Evolutionary conservation across 2,797 vertebrate species (phyloP).

Genomic region (Sebastes paucispinis): DNA sequence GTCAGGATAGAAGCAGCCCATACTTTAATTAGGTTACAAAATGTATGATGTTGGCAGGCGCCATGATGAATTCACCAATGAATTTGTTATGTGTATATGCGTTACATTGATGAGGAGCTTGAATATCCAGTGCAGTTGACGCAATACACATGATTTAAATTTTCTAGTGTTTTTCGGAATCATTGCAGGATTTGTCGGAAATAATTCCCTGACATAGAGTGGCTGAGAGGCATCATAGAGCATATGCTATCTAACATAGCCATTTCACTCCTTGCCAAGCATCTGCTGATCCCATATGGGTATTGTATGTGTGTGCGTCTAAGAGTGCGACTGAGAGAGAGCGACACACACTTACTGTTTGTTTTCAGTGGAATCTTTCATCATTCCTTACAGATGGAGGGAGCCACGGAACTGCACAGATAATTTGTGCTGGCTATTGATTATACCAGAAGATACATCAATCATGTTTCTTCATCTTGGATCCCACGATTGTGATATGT

Average conservation of each 20-base stretch:
- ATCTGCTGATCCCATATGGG: conserved; percentile 80
- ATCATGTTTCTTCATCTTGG: conserved; percentile 50
- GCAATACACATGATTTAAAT: conserved; percentile 11
- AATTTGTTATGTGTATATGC: not conserved
- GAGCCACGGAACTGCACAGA: conserved; percentile 53
- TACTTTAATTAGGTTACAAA: conserved; percentile 22
- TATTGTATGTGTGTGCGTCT: conserved; percentile 52
- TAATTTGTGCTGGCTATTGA: conserved; percentile 73
- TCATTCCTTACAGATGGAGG: conserved; percentile 69
- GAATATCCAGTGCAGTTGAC: not conserved
- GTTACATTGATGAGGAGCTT: not conserved
- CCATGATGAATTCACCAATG: not conserved
- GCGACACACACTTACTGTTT: conserved; percentile 48
- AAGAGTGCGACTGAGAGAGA: conserved; percentile 32
- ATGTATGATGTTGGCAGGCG: conserved; percentile 1
- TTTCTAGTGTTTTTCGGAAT: conserved; percentile 38
- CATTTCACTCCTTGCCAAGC: conserved; percentile 75
- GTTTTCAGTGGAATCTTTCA: conserved; percentile 66
- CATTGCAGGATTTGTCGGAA: conserved; percentile 63
- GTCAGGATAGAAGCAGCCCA: conserved; percentile 4
- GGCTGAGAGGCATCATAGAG: conserved; percentile 59
- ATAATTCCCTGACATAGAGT: conserved; percentile 59
- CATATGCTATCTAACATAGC: conserved; percentile 77
- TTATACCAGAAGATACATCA: conserved; percentile 65
- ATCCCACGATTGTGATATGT: conserved; percentile 26